Evolutionary conservation across 2,888 invertebrate genomes (phyloP), one percentile per base, ranked within the genome.

Genomic region (Nomada fucata): DNA sequence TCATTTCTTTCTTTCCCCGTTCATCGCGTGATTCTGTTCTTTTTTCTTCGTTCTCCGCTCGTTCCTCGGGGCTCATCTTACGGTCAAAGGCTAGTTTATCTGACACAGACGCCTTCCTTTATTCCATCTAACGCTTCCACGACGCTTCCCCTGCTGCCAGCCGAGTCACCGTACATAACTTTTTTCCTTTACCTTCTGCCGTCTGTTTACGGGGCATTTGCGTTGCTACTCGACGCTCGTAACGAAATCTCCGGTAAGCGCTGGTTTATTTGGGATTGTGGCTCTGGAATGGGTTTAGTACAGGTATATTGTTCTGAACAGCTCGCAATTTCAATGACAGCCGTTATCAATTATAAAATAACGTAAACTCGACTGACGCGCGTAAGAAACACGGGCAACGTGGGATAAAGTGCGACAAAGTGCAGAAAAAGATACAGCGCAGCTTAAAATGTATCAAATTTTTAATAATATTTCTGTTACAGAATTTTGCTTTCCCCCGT

Each of bases 131-230:
- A 47, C 13, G 13, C 47, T 47, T 47, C 13, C 47, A 13, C 47
- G 47, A 5, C 47, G 47, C 2, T 47, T 47, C 13, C 47, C 13
- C 2, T 13, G 47, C 47, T 47, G 47, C 13, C 2, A 13, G 47
- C 79, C 13, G 47, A 83, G 76, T 83, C 83, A 83, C 84, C 53
- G 64, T 52, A 29, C 7, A 29, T 29, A 55, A 83, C 69, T 83
- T 79, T 67, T 75, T 47, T 47, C 13, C 13, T 59, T 72, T 29
- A 52, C 76, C 69, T 73, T 47, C 47, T 20, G 74, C 52, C 57
- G 74, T 77, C 77, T 70, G 70, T 78, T 83, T 78, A 73, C 72
- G 13, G 64, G 15, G 20, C 47, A 26, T 36, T 57, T 18, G 36
- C 26, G 47, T 10, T 26, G 1, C 36, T 15, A 44, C 44, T 63